Conservation (phyloP, 2,888 invertebrate genomes). For the Blastobasis adustella region DNA sequence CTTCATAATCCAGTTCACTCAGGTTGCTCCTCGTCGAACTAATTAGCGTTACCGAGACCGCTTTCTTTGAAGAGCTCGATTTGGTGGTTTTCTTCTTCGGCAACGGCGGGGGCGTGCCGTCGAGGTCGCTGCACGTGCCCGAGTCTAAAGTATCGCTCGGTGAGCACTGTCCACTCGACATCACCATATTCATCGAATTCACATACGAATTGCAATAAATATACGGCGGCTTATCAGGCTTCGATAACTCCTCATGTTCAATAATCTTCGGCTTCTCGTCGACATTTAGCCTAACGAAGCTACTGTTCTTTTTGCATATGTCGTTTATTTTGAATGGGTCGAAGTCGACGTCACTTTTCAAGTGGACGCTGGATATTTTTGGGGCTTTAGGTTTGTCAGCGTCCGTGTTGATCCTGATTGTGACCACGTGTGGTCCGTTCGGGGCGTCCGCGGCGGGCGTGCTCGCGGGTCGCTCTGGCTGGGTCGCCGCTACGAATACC, state of each 20-base stretch:
- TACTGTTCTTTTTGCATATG: conserved; percentile 60
- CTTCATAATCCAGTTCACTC: conserved; percentile 81
- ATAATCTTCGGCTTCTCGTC: conserved; percentile 65
- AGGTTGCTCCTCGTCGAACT: conserved; percentile 75
- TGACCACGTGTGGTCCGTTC: conserved; percentile 78
- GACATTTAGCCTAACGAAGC: conserved; percentile 77
- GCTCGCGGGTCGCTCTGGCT: conserved; percentile 64
- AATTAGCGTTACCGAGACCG: conserved; percentile 74
- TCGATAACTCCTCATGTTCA: conserved; percentile 62
- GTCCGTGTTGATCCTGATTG: conserved; percentile 81
- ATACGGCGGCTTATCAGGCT: conserved; percentile 66
- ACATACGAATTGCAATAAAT: conserved; percentile 79
- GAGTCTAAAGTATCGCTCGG: conserved; percentile 89
- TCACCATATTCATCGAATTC: conserved; percentile 72
- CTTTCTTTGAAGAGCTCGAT: conserved; percentile 62
- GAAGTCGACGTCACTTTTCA: conserved; percentile 63
- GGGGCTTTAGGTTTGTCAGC: conserved; percentile 66
- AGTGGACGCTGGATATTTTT: conserved; percentile 66
- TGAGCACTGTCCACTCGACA: conserved; percentile 88
- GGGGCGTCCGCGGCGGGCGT: conserved; percentile 59
- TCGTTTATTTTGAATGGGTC: conserved; percentile 56
- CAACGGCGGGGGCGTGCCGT: conserved; percentile 81
- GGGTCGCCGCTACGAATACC: conserved; percentile 72
- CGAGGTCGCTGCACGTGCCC: conserved; percentile 89
- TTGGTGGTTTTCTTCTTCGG: conserved; percentile 79